phyloP scores from a whole-genome alignment of 2,797 vertebrate species.

The Spheniscus humboldti region DNA sequence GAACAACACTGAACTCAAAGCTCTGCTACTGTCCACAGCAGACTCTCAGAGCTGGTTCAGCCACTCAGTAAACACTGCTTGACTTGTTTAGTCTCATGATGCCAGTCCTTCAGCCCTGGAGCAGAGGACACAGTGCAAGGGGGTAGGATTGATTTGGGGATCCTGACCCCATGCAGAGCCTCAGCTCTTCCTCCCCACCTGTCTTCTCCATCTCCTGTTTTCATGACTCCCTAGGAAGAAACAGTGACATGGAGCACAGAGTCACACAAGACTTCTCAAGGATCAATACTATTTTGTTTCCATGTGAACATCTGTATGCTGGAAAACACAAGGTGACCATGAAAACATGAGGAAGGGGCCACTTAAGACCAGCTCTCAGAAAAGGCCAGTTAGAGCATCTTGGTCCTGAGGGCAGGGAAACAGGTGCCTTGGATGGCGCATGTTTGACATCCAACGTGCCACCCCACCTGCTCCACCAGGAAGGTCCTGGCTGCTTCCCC shows the following conservation, averaged over 20 bases:
- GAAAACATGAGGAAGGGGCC: background rate
- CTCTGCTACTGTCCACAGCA: background rate
- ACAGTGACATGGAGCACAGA: background rate
- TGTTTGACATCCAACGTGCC: accelerated
- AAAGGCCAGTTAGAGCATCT: background rate
- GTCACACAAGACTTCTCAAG: background rate
- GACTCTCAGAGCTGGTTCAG: background rate
- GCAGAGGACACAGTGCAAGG: background rate
- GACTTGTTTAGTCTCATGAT: background rate
- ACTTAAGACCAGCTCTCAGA: background rate
- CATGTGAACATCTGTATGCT: background rate
- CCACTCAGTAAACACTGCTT: background rate
- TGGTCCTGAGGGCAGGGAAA: background rate
- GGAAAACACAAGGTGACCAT: background rate
- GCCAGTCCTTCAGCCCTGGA: background rate
- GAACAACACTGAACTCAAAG: background rate
- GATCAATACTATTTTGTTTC: background rate
- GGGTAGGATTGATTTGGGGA: background rate
- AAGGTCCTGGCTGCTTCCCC: background rate
- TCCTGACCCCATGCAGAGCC: background rate
- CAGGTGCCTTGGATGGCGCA: background rate
- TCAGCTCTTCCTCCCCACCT: background rate
- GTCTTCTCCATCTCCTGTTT: background rate
- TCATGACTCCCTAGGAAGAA: background rate
- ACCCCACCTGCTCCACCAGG: background rate